Percentiles rank a stretch among this genome's conserved stretches.
Conservation (phyloP, 1,140 invertebrate genomes). For the Ericerus pela region DNA sequence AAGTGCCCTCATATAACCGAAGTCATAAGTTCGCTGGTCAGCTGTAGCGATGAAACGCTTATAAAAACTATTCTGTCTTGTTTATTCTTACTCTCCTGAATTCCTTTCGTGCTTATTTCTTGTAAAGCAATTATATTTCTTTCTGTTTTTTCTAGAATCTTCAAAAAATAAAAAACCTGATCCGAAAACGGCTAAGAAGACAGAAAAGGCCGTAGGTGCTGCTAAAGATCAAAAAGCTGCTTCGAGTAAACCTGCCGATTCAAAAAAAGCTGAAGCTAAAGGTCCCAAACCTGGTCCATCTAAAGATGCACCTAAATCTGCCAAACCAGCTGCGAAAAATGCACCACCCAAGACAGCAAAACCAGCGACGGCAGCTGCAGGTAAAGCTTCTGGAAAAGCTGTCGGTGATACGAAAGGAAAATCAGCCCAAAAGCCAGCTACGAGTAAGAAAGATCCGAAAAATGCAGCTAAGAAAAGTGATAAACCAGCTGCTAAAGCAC, state of each 20-base stretch:
- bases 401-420: constrained; percentile 34
- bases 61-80: background rate
- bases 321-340: constrained; percentile 12
- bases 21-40: background rate
- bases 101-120: background rate
- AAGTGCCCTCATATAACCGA: background rate
- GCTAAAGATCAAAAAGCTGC: constrained; percentile 32
- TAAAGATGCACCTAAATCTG: constrained; percentile 20
- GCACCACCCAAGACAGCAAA: too few species aligned
- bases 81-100: background rate
- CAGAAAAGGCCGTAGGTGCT: constrained; percentile 31
- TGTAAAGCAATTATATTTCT: background rate
- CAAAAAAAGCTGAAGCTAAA: constrained; percentile 14
- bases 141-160: background rate
- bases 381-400: constrained; percentile 19
- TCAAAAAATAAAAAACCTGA: background rate
- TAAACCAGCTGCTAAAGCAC: constrained; percentile 35
- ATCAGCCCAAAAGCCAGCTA: constrained; percentile 30
- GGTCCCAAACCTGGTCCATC: constrained; percentile 20
- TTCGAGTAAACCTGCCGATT: constrained; percentile 14
- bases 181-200: constrained; percentile 21
- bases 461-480: constrained; percentile 31
- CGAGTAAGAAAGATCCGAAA: constrained; percentile 20
- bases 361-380: constrained; percentile 16
- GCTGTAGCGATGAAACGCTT: background rate